Conservation (phyloP, 2,797 vertebrate species). For the Lagodon rhomboides region DNA sequence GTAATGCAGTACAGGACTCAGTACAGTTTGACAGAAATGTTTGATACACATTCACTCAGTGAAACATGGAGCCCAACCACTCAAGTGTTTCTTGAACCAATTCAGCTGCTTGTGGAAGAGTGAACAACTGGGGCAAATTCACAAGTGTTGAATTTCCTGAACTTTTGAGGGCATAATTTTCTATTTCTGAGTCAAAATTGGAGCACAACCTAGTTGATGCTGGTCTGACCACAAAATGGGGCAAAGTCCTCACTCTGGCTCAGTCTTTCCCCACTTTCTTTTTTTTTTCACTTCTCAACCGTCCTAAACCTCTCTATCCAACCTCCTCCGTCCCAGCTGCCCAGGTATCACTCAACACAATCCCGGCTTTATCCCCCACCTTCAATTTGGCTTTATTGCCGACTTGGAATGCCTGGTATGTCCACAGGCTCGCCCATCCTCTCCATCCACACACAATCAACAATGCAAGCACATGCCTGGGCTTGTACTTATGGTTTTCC, state of each 20-base stretch:
- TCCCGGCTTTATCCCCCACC: conserved; percentile 68
- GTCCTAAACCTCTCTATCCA: conserved; percentile 33
- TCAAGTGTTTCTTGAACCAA: conserved; percentile 51
- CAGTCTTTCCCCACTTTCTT: conserved; percentile 52
- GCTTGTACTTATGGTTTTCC: conserved; percentile 70
- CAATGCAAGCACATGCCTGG: conserved; percentile 64
- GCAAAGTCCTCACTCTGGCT: conserved; percentile 42
- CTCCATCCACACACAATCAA: conserved; percentile 67
- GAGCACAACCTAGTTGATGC: conserved; percentile 47
- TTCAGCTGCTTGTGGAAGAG: conserved; percentile 36
- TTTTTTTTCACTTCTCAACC: conserved; percentile 46
- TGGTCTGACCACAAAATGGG: conserved; percentile 61
- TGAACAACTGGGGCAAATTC: conserved; percentile 38
- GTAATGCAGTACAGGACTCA: conserved; percentile 50
- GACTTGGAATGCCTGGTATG: conserved; percentile 83
- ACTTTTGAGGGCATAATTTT: conserved; percentile 32
- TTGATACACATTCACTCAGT: conserved; percentile 46
- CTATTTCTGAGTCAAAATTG: conserved; percentile 60
- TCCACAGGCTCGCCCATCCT: conserved; percentile 76
- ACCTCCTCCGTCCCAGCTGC: conserved; percentile 63
- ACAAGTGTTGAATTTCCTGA: conserved; percentile 35
- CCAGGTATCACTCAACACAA: conserved; percentile 78
- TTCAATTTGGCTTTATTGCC: conserved; percentile 83
- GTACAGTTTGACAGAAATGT: conserved; percentile 50
- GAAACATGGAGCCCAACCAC: conserved; percentile 44